Conservation (phyloP, 2,797 vertebrate genomes). For the Oreochromis mossambicus region DNA sequence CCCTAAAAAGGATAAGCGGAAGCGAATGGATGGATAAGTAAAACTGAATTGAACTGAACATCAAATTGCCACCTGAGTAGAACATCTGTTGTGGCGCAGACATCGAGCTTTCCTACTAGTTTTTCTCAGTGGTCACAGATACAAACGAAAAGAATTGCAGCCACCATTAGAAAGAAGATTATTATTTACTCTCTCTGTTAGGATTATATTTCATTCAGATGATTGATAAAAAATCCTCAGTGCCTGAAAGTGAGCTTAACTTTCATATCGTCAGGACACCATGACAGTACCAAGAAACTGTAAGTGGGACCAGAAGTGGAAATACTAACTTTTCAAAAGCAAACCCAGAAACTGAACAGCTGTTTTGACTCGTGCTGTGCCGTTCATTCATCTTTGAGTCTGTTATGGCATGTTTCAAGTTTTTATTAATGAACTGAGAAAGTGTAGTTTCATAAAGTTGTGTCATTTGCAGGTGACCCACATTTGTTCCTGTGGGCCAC, state of each 20-base stretch:
- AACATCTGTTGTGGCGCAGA: not conserved
- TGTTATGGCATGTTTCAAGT: not conserved
- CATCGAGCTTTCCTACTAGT: not conserved
- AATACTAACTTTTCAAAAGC: not conserved
- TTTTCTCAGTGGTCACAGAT: not conserved
- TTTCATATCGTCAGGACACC: not conserved
- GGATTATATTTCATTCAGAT: not conserved
- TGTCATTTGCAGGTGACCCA: not conserved
- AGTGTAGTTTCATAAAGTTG: not conserved
- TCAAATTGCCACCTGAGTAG: not conserved
- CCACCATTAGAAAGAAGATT: not conserved
- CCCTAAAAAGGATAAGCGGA: too few relatives aligned
- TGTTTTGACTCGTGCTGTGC: not conserved
- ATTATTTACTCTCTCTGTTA: not conserved
- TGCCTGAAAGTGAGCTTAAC: not conserved
- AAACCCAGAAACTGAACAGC: not conserved
- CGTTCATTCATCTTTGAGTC: not conserved
- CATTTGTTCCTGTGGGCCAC: not conserved
- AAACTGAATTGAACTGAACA: not conserved
- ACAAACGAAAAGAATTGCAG: not conserved
- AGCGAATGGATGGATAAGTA: not conserved
- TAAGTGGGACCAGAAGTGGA: not conserved
- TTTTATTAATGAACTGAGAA: not conserved
- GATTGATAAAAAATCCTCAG: not conserved
- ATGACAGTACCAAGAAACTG: not conserved